Percentiles rank a stretch among this genome's conserved stretches.
Conservation (phyloP, 2,113 vertebrate species). For the Cricetomys ansorgei region DNA sequence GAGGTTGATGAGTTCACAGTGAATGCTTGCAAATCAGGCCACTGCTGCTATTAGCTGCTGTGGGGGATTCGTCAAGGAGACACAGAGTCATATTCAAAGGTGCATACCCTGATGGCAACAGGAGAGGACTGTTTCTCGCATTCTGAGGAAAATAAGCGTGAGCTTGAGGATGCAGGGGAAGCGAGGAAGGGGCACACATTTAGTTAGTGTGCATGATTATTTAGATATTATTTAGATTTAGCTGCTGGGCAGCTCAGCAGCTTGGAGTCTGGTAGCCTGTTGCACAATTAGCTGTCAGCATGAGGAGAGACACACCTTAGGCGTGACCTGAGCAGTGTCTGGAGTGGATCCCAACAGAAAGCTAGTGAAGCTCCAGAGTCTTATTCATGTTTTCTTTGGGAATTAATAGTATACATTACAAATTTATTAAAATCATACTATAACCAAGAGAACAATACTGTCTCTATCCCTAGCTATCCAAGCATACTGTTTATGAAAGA, state of each 20-base stretch:
- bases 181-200: background rate
- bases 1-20: background rate
- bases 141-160: background rate
- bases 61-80: too few relatives aligned
- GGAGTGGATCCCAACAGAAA: background rate
- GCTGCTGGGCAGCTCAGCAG: background rate
- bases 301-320: background rate
- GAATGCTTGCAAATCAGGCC: background rate
- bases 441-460: background rate
- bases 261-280: background rate
- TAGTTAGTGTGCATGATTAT: background rate
- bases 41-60: too few relatives aligned
- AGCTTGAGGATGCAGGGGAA: background rate
- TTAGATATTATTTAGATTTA: too few relatives aligned
- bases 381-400: background rate
- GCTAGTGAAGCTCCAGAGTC: background rate
- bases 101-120: background rate
- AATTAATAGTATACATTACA: background rate
- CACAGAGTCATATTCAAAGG: too few relatives aligned
- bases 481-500: constrained; percentile 49
- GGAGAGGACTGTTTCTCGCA: background rate
- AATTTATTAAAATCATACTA: constrained; percentile 41
- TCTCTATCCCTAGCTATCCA: background rate
- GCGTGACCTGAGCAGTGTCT: background rate
- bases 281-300: background rate